Conservation (phyloP, 1,140 invertebrate species). For the Portunus trituberculatus region DNA sequence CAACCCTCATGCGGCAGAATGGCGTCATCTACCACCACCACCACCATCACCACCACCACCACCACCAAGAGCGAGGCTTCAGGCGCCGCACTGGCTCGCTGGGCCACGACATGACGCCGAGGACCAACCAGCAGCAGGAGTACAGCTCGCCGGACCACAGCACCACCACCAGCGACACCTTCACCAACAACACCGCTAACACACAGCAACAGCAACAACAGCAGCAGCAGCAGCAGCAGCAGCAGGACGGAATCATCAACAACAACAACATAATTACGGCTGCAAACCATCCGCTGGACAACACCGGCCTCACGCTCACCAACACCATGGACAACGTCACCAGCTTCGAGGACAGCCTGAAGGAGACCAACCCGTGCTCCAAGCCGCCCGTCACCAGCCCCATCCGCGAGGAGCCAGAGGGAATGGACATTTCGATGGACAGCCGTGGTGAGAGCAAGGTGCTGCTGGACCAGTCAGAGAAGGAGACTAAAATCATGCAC, state of each 20-base stretch:
- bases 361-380: slow-evolving; percentile 78
- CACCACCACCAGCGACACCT: slow-evolving; percentile 64
- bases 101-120: slow-evolving; percentile 57
- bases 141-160: slow-evolving; percentile 46
- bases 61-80: slow-evolving; percentile 65
- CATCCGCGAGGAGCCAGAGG: slow-evolving; percentile 77
- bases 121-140: slow-evolving; percentile 68
- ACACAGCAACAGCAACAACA: slow-evolving; percentile 63
- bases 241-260: slow-evolving; percentile 73
- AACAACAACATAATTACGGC: slow-evolving; percentile 74
- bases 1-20: slow-evolving; percentile 73
- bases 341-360: slow-evolving; percentile 80
- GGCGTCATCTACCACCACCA: slow-evolving; percentile 57
- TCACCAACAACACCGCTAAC: slow-evolving; percentile 62
- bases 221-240: slow-evolving; percentile 74
- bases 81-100: slow-evolving; percentile 61
- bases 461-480: slow-evolving; percentile 77
- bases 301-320: slow-evolving; percentile 63
- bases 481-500: slow-evolving; percentile 73
- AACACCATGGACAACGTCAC: slow-evolving; percentile 78
- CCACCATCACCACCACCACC: background rate
- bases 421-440: slow-evolving; percentile 77
- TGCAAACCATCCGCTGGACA: slow-evolving; percentile 58
- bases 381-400: slow-evolving; percentile 77
- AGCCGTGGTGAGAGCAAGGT: slow-evolving; percentile 77